Base-by-base conservation (phyloP, 2,113 vertebrate genomes). In the Sisor rabdophorus region DNA sequence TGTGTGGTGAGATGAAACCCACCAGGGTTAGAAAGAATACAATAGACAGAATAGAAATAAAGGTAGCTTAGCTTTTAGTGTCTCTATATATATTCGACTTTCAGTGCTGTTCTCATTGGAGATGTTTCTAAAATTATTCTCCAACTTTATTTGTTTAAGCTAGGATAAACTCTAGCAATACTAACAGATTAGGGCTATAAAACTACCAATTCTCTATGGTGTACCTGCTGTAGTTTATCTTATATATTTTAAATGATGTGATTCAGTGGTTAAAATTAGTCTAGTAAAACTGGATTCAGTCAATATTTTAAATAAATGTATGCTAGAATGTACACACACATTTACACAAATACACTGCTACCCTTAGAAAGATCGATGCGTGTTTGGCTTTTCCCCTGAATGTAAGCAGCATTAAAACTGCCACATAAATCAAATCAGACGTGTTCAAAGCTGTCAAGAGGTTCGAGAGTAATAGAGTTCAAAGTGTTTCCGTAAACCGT, bases 381-480 rank as follows among this genome's bases (percentile, higher is more conserved):
- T 40, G 54, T 78, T 50, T 75, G 71, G 58, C 53, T 79, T 76
- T n/a, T 69, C 54, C 67, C 54, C 26, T 54, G 52, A 68, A 61
- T 72, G 36, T 80, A 73, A 69, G 50, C 68, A 52, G 65, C 72
- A 61, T 77, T 77, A 82, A 74, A 81, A 61, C 72, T 80, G 70
- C 75, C 69, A 79, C 78, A 82, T 82, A 82, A 80, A 84, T 76
- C 78, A 76, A 75, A 63, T 28, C 63, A 22, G 75, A 71, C 80
- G 65, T 71, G 65, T 75, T 78, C 36, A 28, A 17, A 22, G 56
- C 48, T 20, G 32, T 40, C 36, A 4, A 61, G 71, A 73, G 50
- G 67, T 61, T 73, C 30, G 28, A 63, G 76, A 70, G 73, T 73
- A 79, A 75, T 83, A 63, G 71, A 73, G 80, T 81, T 79, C 40